phyloP scores from a whole-genome alignment of 2,888 invertebrate genomes.

The Eilema caniola region DNA sequence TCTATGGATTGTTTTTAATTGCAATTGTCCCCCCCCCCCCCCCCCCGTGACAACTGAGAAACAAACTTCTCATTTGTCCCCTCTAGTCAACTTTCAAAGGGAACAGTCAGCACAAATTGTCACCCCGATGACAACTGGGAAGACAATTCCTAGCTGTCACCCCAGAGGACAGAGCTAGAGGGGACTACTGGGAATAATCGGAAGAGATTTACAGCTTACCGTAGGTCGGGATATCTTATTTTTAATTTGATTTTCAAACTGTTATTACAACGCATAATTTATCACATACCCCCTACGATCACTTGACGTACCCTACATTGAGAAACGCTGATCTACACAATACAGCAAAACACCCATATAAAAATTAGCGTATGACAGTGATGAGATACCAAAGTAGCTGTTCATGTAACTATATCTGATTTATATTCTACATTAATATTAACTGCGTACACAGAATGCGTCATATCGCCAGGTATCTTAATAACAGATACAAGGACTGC shows the following conservation, averaged over 20 bases:
- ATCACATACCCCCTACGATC: not conserved
- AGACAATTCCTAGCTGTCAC: no score
- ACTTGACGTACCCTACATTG: not conserved
- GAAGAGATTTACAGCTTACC: not conserved
- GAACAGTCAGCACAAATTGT: no score
- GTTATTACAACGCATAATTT: not conserved
- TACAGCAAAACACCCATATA: not conserved
- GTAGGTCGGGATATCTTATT: not conserved
- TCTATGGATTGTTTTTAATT: no score
- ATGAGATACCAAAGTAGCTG: conserved; percentile 51
- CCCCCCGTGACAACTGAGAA: no score
- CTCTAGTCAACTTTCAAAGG: no score
- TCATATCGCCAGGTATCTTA: conserved; percentile 70
- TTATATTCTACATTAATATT: conserved; percentile 85
- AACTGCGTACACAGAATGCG: conserved; percentile 71
- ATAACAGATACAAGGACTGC: conserved; percentile 65
- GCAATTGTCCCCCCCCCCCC: no score
- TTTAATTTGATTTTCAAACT: not conserved
- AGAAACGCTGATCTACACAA: conserved; percentile 6
- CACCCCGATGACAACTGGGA: no score
- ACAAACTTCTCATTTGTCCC: no score
- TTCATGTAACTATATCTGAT: conserved; percentile 63
- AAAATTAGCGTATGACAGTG: not conserved
- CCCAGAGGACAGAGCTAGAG: no score
- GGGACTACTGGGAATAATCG: no score